Conservation (phyloP, 2,797 vertebrate species). For the Triplophysa bombifrons region DNA sequence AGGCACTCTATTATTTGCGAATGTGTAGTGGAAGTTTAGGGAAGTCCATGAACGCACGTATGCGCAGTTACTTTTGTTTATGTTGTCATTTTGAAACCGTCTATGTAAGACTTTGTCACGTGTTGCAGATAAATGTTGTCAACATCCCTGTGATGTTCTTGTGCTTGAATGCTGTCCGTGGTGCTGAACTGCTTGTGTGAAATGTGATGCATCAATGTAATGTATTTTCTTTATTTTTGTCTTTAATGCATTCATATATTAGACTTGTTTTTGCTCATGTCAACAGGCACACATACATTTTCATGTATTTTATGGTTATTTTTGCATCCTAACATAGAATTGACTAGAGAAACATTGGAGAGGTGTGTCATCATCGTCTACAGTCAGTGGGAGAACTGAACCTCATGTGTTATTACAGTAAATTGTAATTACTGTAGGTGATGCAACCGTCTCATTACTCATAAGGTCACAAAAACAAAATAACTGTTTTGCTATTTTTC, state of each 20-base stretch:
- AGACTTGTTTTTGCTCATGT: neutral
- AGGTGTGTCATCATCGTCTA: neutral
- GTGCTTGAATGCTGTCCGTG: neutral
- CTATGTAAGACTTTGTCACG: no score
- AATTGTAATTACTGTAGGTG: constrained; percentile 2
- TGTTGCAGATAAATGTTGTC: constrained; percentile 23
- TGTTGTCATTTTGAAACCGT: no score
- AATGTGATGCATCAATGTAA: neutral
- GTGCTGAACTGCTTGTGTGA: neutral
- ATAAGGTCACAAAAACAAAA: constrained; percentile 8
- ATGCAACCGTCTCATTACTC: neutral
- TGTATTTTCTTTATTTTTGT: neutral
- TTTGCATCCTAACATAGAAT: neutral
- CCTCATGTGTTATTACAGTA: constrained; percentile 6
- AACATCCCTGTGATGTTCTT: neutral
- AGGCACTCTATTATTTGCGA: no score
- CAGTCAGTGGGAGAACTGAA: neutral
- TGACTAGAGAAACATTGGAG: neutral
- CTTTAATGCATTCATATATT: neutral
- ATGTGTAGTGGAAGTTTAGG: no score
- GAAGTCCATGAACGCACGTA: no score
- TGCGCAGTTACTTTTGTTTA: no score
- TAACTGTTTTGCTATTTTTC: neutral
- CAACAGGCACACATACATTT: neutral
- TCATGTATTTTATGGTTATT: neutral